phyloP scores from a whole-genome alignment of 2,888 invertebrate species.

The Listrodromus nycthemerus region DNA sequence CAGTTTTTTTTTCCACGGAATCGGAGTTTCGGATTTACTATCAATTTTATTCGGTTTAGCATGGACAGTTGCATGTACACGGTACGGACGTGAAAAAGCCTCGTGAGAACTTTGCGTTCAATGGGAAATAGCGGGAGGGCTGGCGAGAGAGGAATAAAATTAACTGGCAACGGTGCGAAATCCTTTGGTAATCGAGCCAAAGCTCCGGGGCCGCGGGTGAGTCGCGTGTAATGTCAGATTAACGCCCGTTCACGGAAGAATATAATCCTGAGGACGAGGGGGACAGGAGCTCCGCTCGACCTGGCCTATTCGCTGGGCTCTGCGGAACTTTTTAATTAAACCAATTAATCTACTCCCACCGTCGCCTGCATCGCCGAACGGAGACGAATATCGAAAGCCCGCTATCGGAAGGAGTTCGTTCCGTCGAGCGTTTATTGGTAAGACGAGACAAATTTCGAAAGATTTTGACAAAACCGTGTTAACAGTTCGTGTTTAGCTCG shows the following conservation, averaged over 20 bases:
- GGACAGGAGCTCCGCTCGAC: conserved; percentile 36
- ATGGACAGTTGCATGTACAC: not conserved
- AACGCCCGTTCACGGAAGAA: conserved; percentile 55
- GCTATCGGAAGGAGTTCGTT: not conserved
- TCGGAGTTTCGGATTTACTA: not conserved
- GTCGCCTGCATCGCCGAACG: conserved; percentile 48
- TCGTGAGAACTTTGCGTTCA: conserved; percentile 4
- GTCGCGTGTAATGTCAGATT: conserved; percentile 64
- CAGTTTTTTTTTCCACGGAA: not conserved
- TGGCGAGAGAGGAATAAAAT: conserved; percentile 19
- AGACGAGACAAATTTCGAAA: not conserved
- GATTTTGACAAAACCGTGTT: not conserved
- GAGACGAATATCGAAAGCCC: conserved; percentile 40
- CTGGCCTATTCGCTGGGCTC: conserved; percentile 31
- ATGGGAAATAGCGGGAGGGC: not conserved
- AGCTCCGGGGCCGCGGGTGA: conserved; percentile 35
- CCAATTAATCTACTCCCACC: conserved; percentile 67
- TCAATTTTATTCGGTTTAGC: not conserved
- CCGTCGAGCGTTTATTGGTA: not conserved
- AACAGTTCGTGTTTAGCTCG: too few species aligned
- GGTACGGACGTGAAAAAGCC: not conserved
- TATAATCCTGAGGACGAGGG: conserved; percentile 58
- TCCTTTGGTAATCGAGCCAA: conserved; percentile 56
- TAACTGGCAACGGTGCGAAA: conserved; percentile 40
- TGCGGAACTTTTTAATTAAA: conserved; percentile 71